phyloP scores from a whole-genome alignment of 2,888 invertebrate genomes.

The Mesorhabditis spiculigera region DNA sequence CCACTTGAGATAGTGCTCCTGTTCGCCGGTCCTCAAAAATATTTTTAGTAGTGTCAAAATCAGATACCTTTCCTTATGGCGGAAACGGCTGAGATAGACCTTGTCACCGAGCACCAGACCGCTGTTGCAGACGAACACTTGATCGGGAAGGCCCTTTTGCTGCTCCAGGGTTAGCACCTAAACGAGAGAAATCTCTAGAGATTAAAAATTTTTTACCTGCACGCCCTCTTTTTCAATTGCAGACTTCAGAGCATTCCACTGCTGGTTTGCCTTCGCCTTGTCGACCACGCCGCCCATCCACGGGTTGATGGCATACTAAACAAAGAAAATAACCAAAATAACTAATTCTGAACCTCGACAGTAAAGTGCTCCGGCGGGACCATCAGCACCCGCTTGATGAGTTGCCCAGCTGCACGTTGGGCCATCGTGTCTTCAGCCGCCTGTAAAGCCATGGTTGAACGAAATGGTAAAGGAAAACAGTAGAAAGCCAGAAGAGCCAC shows the following conservation, averaged over 20 bases:
- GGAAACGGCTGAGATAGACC: constrained; percentile 55
- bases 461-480: no score
- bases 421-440: constrained; percentile 14
- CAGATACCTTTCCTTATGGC: constrained; percentile 48
- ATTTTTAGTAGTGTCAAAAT: background rate
- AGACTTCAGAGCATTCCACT: constrained; percentile 51
- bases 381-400: constrained; percentile 53
- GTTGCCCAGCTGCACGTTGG: constrained; percentile 40
- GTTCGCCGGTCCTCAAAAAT: constrained; percentile 45
- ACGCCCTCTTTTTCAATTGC: constrained; percentile 54
- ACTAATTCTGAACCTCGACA: constrained; percentile 38
- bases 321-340: background rate
- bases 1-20: constrained; percentile 53
- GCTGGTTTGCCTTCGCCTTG: constrained; percentile 40
- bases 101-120: constrained; percentile 52
- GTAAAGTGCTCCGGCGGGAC: constrained; percentile 55
- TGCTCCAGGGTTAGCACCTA: constrained; percentile 54
- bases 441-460: no score
- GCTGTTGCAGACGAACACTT: constrained; percentile 58
- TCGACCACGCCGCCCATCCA: constrained; percentile 59
- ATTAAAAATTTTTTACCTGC: constrained; percentile 21
- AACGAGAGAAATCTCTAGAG: constrained; percentile 8
- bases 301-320: constrained; percentile 52
- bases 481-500: no score
- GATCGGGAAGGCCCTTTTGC: constrained; percentile 52